Evolutionary conservation across 2,888 invertebrate genomes (phyloP), one percentile per base, ranked within the genome.

Genomic region (Ectropis crepuscularia): DNA sequence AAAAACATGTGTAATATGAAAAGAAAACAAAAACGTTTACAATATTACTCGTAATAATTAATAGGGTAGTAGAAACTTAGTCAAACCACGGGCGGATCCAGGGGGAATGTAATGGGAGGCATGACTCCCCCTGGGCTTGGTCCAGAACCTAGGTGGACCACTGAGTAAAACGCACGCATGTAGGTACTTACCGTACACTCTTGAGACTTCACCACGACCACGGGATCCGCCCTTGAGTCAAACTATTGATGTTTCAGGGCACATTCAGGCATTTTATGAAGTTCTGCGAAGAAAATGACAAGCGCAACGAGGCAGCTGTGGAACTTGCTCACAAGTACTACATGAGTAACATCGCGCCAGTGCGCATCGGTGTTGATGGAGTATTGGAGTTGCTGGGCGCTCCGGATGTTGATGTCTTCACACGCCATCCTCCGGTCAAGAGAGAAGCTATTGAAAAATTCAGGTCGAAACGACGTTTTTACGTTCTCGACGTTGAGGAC

Each of bases 301-400:
- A 0, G 43, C 54, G 42, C 5, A 62, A 62, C 28, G 12, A 50
- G 12, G 28, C 7, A 0, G 69, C 69, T 0, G 51, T 69, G 8
- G 51, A 48, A n/a, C 6, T 1, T 5, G 66, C 64, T 6, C 75
- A 74, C 60, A 62, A 73, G 42, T 73, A 74, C 54, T 67, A 46
- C 57, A 8, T 49, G 39, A 57, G 63, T 36, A 55, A n/a, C 7
- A 69, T 70, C 48, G 38, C 12, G 0, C 46, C 45, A 9, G 11
- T 38, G 16, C 12, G 50, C 0, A 0, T 1, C 6, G 37, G 41
- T 0, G 28, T 16, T 0, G 46, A 57, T 6, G 54, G 12, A 0
- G 0, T 68, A 5, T 11, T 65, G 7, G 64, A 62, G 37, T 38
- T 65, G 10, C 41, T 66, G 12, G 70, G 55, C 8, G 47, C 57